Percentiles rank a stretch among this genome's conserved stretches.
These are phyloP conservation scores for Dendrocincla tyrannina DNA, from an alignment of 2,797 vertebrate species.

Conservation along the genomic window DNA sequence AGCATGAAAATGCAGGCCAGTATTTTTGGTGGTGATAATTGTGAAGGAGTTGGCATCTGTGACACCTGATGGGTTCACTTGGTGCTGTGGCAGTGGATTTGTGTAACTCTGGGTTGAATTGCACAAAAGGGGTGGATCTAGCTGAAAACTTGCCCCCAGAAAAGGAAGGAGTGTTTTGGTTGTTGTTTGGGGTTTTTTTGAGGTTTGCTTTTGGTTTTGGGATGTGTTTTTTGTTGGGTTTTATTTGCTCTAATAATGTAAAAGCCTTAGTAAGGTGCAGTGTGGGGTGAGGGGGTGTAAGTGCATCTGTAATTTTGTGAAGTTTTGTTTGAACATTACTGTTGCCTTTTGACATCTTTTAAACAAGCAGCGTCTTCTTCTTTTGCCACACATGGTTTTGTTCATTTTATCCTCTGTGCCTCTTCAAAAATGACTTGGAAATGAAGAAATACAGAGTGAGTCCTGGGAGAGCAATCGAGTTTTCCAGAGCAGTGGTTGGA, in stretches of 20 bases:
- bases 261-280: background rate
- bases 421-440: background rate
- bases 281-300: background rate
- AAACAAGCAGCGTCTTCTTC: background rate
- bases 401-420: background rate
- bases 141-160: background rate
- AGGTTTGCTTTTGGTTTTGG: background rate
- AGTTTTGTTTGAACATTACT: background rate
- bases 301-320: background rate
- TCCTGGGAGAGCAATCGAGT: background rate
- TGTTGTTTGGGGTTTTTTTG: background rate
- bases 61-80: background rate
- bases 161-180: background rate
- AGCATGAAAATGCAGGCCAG: background rate
- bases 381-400: background rate
- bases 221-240: background rate
- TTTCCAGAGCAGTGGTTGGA: background rate
- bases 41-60: background rate
- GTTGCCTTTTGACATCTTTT: background rate
- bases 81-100: background rate
- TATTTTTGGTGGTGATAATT: background rate
- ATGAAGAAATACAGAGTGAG: background rate
- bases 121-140: background rate
- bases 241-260: background rate
- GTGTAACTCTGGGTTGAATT: background rate